Base-by-base conservation (phyloP, 2,888 invertebrate genomes). In the Lingula anatina region DNA sequence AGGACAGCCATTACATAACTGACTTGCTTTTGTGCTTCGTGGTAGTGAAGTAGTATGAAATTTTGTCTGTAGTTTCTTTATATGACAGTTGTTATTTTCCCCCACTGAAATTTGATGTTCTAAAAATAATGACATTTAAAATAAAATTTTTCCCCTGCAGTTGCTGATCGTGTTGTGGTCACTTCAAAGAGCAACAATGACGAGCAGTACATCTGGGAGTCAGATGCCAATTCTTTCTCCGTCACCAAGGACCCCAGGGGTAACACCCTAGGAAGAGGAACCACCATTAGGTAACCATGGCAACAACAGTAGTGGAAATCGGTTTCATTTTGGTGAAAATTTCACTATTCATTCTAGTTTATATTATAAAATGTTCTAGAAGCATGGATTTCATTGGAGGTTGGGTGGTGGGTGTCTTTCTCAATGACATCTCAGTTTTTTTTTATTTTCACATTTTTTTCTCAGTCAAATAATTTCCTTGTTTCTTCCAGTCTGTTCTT, bases 121-220 rank as follows among this genome's bases (percentile, higher is more conserved):
- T n/a, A n/a, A n/a, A n/a, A n/a, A n/a, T n/a, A n/a, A n/a, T n/a
- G n/a, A n/a, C n/a, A n/a, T n/a, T n/a, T n/a, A n/a, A n/a, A n/a
- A n/a, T n/a, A n/a, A n/a, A n/a, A n/a, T n/a, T n/a, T n/a, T n/a
- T n/a, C 47, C 35, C 54, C 40, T 58, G 5, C 58, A 75, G 96
- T 99, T 50, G 95, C 97, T 26, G 94, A 99, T 78, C 85, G 86
- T 66, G 96, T 99, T 41, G 85, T 94, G 44, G 99, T 99, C 1
- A 91, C 90, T 1, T 89, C 94, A 12, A 99, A 99, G 78, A 86
- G 93, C 79, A 94, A 95, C 76, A 87, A 87, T 64, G 77, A 76
- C 58, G 83, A 83, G 56, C 99, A 99, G 78, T 88, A 94, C 80
- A 88, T 99, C 66, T 99, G 99, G 99, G 94, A 97, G 78, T 95